These are phyloP conservation scores for Globodera rostochiensis DNA, from an alignment of 1,140 invertebrate species.

Conservation along the genomic window DNA sequence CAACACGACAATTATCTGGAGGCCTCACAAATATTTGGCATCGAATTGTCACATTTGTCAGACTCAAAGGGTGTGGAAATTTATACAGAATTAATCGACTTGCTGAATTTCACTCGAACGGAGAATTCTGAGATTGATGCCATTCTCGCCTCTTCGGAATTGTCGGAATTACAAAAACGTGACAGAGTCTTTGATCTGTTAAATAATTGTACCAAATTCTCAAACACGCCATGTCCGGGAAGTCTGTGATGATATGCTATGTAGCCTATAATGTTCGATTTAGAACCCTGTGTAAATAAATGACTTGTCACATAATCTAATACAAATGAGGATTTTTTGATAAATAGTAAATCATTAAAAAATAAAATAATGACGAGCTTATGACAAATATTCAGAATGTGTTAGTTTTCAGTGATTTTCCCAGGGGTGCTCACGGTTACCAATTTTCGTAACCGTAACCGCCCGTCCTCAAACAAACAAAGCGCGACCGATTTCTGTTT, in stretches of 20 bases:
- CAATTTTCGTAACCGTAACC: no score
- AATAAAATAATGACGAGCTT: no score
- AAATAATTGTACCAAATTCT: background rate
- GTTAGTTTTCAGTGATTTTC: no score
- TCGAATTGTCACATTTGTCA: background rate
- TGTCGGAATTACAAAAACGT: slow-evolving; percentile 1
- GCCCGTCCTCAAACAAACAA: no score
- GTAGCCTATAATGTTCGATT: no score
- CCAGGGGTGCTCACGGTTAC: no score
- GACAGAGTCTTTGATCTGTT: slow-evolving; percentile 1
- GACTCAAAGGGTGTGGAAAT: background rate
- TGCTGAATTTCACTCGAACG: background rate
- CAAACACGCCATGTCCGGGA: background rate
- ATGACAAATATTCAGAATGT: no score
- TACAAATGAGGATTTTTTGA: no score
- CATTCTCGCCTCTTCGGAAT: background rate
- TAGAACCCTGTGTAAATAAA: no score
- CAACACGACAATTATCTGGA: background rate
- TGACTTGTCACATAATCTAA: no score
- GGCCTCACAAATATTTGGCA: background rate
- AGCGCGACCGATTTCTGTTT: no score
- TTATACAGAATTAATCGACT: background rate
- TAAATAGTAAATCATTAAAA: no score
- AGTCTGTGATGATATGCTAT: background rate
- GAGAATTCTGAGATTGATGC: background rate